Evolutionary conservation across 2,888 invertebrate species (phyloP).

Genomic region (Metalampra italica): DNA sequence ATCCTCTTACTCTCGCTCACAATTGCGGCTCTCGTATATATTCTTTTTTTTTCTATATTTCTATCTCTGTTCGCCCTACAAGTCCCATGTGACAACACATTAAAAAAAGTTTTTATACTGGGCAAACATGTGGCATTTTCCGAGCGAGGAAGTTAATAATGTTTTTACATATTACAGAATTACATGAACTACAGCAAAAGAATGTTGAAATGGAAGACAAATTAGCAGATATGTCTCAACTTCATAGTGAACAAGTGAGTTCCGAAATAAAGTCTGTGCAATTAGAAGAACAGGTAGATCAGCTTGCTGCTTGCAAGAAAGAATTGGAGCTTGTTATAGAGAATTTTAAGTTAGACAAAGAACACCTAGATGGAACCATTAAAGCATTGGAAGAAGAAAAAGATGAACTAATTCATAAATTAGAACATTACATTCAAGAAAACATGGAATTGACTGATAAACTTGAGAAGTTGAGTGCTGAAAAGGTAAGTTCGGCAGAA

Average conservation of each 20-base stretch:
- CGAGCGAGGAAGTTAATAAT: too few species aligned
- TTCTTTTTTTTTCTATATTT: too few species aligned
- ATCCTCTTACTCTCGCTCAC: neutral
- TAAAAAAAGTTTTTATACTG: too few species aligned
- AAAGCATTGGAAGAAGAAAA: conserved; percentile 79
- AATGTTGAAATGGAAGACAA: conserved; percentile 80
- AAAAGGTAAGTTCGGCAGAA: conserved; percentile 86
- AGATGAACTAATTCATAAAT: conserved; percentile 77
- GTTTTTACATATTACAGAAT: conserved; percentile 51
- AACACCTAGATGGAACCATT: conserved; percentile 75
- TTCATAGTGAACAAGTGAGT: conserved; percentile 84
- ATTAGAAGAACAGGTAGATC: conserved; percentile 86
- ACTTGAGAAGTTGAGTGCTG: conserved; percentile 84
- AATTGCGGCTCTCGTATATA: too few species aligned
- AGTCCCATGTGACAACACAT: too few species aligned
- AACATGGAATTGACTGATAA: conserved; percentile 86
- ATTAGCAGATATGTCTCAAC: conserved; percentile 78
- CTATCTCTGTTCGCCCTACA: too few species aligned
- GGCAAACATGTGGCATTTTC: too few species aligned
- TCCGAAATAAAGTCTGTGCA: conserved; percentile 88
- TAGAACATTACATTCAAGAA: conserved; percentile 83
- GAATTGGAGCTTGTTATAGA: conserved; percentile 70
- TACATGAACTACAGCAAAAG: conserved; percentile 79
- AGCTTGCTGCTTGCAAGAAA: conserved; percentile 69
- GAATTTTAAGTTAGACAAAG: conserved; percentile 70